A percentile compares a stretch with the other conserved stretches of the same genome.
phyloP scores from a whole-genome alignment of 2,113 vertebrate species.

The Engraulis encrasicolus region DNA sequence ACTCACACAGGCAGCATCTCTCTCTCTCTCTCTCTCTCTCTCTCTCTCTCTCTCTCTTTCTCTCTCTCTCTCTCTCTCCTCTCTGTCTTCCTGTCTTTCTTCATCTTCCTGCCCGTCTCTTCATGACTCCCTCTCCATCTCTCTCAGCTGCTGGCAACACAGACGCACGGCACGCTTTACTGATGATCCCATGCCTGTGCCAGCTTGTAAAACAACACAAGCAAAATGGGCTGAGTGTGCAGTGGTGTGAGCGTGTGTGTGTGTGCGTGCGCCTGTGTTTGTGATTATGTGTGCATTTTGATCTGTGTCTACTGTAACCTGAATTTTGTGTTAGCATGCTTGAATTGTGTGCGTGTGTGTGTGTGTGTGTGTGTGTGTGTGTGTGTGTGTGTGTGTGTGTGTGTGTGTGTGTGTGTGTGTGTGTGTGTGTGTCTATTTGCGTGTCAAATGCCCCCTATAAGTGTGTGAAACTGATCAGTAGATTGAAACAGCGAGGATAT shows the following conservation, averaged over 20 bases:
- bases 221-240: slow-evolving; percentile 64
- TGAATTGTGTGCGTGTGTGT: slow-evolving; percentile 23
- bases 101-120: background rate
- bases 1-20: background rate
- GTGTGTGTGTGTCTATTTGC: background rate
- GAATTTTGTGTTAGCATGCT: too few relatives aligned
- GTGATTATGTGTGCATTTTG: background rate
- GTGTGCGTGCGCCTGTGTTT: slow-evolving; percentile 26
- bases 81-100: background rate
- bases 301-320: background rate
- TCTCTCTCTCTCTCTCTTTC: background rate
- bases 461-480: slow-evolving; percentile 1
- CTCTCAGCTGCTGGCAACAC: background rate
- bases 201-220: slow-evolving; percentile 20
- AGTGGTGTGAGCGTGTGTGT: slow-evolving; percentile 61
- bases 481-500: background rate
- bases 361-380: slow-evolving; percentile 19
- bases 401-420: background rate
- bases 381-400: background rate
- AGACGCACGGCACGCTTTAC: background rate
- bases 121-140: background rate
- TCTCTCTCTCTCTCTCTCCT: background rate
- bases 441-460: background rate
- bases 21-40: background rate
- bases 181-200: slow-evolving; percentile 7